Percentiles rank a stretch among this genome's conserved stretches.
phyloP scores from a whole-genome alignment of 2,797 vertebrate genomes.

The Zalophus californianus region DNA sequence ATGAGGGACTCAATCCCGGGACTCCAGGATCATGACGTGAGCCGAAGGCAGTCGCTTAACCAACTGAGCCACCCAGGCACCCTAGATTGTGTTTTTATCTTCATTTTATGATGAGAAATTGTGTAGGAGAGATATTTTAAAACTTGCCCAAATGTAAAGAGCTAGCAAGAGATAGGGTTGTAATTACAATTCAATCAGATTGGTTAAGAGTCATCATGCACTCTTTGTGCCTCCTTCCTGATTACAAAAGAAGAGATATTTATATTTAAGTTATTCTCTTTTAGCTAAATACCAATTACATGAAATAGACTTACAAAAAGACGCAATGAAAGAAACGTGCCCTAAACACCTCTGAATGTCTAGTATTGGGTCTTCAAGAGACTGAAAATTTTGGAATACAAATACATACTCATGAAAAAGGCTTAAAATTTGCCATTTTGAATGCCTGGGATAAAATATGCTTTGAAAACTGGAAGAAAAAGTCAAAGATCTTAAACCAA shows the following conservation, averaged over 20 bases:
- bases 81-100: neutral
- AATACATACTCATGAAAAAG: neutral
- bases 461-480: neutral
- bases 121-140: conserved; percentile 18
- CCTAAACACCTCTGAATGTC: neutral
- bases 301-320: conserved; percentile 20
- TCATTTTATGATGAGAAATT: conserved; percentile 53
- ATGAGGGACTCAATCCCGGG: too few species aligned
- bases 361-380: neutral
- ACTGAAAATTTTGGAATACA: conserved; percentile 36
- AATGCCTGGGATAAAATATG: neutral
- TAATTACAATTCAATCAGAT: conserved; percentile 38
- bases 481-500: neutral
- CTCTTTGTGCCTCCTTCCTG: neutral
- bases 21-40: too few species aligned
- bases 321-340: conserved; percentile 1
- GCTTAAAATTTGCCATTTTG: neutral
- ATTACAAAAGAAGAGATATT: neutral
- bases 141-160: neutral
- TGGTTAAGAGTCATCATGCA: neutral
- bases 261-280: neutral
- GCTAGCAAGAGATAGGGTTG: neutral
- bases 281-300: conserved; percentile 9
- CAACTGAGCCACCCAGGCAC: too few species aligned
- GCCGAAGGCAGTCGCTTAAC: too few species aligned